Conservation (phyloP, 2,797 vertebrate genomes). For the Pangasius sanitwongsei region DNA sequence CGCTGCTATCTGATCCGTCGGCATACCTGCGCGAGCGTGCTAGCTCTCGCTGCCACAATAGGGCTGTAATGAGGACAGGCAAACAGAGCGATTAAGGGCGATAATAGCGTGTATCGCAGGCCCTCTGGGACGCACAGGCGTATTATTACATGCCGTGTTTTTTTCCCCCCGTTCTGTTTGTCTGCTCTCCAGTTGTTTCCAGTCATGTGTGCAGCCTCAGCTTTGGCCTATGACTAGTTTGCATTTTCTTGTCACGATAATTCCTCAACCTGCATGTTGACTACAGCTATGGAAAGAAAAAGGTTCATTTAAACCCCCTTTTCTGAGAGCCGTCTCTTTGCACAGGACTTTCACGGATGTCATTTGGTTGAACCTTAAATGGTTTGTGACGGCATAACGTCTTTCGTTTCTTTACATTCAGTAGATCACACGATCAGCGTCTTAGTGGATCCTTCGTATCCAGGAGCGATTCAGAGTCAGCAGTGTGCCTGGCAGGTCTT, state of each 20-base stretch:
- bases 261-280: neutral
- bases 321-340: neutral
- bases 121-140: neutral
- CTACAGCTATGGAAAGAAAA: neutral
- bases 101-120: constrained; percentile 15
- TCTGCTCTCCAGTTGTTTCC: neutral
- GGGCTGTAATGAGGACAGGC: constrained; percentile 20
- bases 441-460: neutral
- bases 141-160: constrained; percentile 6
- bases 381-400: neutral
- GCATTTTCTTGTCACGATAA: neutral
- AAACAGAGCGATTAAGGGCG: constrained; percentile 30
- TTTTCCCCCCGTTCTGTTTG: neutral
- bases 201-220: neutral
- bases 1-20: constrained; percentile 47
- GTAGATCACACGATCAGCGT: too few species aligned
- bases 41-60: constrained; percentile 15
- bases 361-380: neutral
- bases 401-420: neutral
- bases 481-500: neutral
- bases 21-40: constrained; percentile 25
- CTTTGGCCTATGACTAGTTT: neutral
- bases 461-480: neutral
- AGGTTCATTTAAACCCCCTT: neutral
- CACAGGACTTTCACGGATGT: neutral